Evolutionary conservation across 2,888 invertebrate species (phyloP), one percentile per base, ranked within the genome.

Genomic region (Philopedon plagiatum): DNA sequence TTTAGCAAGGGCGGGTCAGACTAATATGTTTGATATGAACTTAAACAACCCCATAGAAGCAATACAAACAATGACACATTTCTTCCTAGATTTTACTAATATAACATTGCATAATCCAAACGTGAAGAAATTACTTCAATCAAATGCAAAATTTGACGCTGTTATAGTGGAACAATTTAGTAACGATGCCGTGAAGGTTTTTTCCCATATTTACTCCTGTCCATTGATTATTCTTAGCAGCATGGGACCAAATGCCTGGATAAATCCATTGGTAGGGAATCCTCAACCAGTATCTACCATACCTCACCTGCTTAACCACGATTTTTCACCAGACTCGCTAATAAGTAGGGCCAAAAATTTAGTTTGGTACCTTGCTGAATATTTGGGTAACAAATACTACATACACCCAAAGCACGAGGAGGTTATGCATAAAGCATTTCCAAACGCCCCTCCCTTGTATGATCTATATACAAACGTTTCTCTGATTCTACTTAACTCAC

Each of bases 341-440:
- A 81, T 82, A 78, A 86, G 88, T 76, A 82, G 92, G 76, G 44
- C 90, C 0, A 81, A 85, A 13, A 92, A 91, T 78, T 82, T 87
- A 0, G 84, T 86, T 0, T 66, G 78, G n/a, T 63, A 75, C 23
- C 7, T 70, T 23, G 2, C 57, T 2, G 46, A 63, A 8, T 63
- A 37, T 18, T 19, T 70, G 11, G 8, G 41, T 5, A 49, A 8
- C n/a, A 4, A 13, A 1, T 51, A 21, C n/a, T 70, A 54, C 21
- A 34, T 15, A 18, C 34, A 23, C 5, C 63, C 63, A 5, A 34
- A 11, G 11, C 62, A 67, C 0, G 49, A 66, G 0, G 11, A 51
- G 18, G 2, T 66, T 13, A 11, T 71, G 19, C 54, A 32, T 34
- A n/a, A 69, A 19, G 32, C 54, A 5, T 63, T 23, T 13, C 67